Evolutionary conservation across 1,140 invertebrate species (phyloP).

Genomic region (Hormaphis cornu): DNA sequence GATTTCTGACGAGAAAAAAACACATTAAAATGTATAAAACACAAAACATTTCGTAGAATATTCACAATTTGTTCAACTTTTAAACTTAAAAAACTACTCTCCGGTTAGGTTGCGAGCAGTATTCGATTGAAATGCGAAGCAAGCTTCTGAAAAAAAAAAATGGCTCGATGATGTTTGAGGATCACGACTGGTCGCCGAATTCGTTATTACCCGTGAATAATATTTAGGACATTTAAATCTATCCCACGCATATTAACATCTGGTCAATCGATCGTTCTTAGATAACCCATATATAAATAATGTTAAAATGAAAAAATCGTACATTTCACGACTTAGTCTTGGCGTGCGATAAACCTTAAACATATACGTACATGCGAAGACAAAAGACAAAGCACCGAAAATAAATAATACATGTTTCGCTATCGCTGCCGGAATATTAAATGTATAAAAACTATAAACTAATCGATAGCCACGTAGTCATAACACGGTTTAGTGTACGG

Average conservation of each 20-base stretch:
- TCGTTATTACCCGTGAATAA: not conserved
- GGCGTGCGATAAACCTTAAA: no score
- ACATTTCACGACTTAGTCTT: slow-evolving; percentile 8
- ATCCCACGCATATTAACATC: not conserved
- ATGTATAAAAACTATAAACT: no score
- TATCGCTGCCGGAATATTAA: slow-evolving; percentile 8
- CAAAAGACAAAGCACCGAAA: not conserved
- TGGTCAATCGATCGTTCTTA: slow-evolving; percentile 6
- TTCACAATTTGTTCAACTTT: no score
- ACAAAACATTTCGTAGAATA: no score
- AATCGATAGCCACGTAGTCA: slow-evolving; percentile 21
- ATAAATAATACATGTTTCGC: slow-evolving; percentile 15
- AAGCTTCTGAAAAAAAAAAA: not conserved
- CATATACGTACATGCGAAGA: no score
- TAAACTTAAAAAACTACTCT: no score
- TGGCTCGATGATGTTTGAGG: not conserved
- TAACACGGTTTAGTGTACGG: slow-evolving; percentile 1
- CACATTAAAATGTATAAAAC: no score
- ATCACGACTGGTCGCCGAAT: not conserved
- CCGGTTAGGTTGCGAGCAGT: no score
- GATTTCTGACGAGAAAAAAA: no score
- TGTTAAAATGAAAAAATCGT: not conserved
- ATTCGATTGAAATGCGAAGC: no score
- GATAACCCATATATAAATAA: no score
- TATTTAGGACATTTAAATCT: not conserved